Conservation (phyloP, 1,140 invertebrate genomes). For the Lasaia peninsularis region DNA sequence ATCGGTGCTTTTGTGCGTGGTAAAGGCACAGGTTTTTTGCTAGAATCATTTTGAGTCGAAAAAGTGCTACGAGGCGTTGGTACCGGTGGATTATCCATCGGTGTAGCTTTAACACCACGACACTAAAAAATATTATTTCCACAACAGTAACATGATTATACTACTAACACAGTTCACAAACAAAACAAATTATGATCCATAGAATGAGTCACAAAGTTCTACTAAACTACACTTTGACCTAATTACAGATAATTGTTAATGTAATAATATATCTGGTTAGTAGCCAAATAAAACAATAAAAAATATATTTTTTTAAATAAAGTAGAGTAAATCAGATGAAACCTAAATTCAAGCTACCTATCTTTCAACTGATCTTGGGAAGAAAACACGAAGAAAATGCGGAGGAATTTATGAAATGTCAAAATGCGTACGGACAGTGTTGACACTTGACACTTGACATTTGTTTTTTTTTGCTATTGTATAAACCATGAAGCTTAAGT, state of each 20-base stretch:
- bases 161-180: constrained; percentile 23
- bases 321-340: neutral
- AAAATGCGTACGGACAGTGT: too few species aligned
- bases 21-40: constrained; percentile 48
- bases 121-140: constrained; percentile 17
- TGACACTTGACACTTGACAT: too few species aligned
- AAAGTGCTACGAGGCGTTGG: constrained; percentile 52
- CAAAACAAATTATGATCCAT: constrained; percentile 19
- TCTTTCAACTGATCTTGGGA: too few species aligned
- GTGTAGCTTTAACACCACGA: constrained; percentile 13
- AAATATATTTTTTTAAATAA: neutral
- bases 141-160: constrained; percentile 39
- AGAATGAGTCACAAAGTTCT: constrained; percentile 21
- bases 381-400: too few species aligned
- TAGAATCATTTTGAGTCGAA: constrained; percentile 35
- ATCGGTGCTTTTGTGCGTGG: constrained; percentile 50
- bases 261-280: neutral
- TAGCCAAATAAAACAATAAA: neutral
- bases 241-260: neutral
- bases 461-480: too few species aligned
- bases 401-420: too few species aligned
- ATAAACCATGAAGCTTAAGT: too few species aligned
- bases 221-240: constrained; percentile 19
- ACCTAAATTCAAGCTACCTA: too few species aligned
- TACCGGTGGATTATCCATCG: constrained; percentile 62